Percentiles rank a stretch among this genome's conserved stretches.
phyloP scores from a whole-genome alignment of 2,113 vertebrate species.

The Prunella himalayana region DNA sequence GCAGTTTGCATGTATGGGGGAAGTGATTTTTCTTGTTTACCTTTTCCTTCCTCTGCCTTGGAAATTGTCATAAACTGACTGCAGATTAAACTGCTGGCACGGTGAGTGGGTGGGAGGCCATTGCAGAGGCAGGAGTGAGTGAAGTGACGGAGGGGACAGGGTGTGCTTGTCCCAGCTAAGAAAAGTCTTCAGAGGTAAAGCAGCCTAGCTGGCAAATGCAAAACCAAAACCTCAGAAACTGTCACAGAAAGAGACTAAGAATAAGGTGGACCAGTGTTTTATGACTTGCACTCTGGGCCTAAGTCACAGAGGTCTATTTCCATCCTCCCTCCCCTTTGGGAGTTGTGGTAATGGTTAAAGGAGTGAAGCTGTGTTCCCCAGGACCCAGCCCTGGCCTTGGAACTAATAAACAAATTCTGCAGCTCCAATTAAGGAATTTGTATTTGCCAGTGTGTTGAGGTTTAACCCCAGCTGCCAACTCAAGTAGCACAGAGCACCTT shows the following conservation, averaged over 20 bases:
- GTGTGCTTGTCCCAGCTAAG: neutral
- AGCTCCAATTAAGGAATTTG: neutral
- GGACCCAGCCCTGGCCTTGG: neutral
- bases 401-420: neutral
- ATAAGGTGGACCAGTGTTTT: neutral
- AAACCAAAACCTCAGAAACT: neutral
- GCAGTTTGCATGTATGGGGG: neutral
- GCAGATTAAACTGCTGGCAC: neutral
- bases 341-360: neutral
- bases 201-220: neutral
- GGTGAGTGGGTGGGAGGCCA: neutral
- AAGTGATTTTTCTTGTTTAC: neutral
- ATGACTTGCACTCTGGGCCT: neutral
- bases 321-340: neutral
- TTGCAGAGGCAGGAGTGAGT: neutral
- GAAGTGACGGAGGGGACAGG: accelerated
- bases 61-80: neutral
- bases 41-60: neutral
- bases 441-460: neutral
- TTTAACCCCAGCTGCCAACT: neutral
- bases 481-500: accelerated
- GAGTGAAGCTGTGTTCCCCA: neutral
- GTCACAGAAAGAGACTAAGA: neutral
- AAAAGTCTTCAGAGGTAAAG: neutral
- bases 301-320: neutral